Evolutionary conservation across 2,888 invertebrate species (phyloP).

Genomic region (Calameuta filiformis): DNA sequence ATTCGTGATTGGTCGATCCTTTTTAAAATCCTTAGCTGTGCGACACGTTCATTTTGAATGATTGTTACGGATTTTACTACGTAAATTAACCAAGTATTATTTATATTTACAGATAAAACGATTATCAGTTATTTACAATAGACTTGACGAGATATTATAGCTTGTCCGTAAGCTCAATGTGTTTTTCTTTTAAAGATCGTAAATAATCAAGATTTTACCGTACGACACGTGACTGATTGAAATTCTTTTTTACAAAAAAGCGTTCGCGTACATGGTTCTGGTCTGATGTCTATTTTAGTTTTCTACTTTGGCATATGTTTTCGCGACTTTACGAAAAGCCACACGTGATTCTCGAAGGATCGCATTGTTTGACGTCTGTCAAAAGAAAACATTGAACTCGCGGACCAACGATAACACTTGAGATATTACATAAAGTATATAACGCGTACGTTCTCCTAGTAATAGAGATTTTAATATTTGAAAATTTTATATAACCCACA

Average conservation of each 20-base stretch:
- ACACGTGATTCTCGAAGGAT: too few relatives aligned
- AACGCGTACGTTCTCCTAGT: neutral
- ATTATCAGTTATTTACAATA: neutral
- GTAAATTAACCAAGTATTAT: neutral
- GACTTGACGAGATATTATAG: neutral
- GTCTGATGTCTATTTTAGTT: too few relatives aligned
- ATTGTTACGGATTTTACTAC: neutral
- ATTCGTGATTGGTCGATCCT: neutral
- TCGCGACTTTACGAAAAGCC: too few relatives aligned
- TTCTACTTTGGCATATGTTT: too few relatives aligned
- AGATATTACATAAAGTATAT: neutral
- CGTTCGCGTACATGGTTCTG: too few relatives aligned
- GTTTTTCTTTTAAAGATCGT: too few relatives aligned
- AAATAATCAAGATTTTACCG: too few relatives aligned
- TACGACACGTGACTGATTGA: too few relatives aligned
- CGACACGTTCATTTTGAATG: neutral
- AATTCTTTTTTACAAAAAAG: too few relatives aligned
- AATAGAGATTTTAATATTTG: neutral
- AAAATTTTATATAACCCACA: neutral
- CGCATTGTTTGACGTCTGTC: too few relatives aligned
- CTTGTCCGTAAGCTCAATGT: too few relatives aligned
- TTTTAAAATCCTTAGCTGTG: neutral
- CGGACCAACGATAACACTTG: neutral
- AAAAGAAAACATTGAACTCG: too few relatives aligned
- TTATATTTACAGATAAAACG: neutral